Conservation (phyloP, 2,113 vertebrate genomes). For the Salminus brasiliensis region DNA sequence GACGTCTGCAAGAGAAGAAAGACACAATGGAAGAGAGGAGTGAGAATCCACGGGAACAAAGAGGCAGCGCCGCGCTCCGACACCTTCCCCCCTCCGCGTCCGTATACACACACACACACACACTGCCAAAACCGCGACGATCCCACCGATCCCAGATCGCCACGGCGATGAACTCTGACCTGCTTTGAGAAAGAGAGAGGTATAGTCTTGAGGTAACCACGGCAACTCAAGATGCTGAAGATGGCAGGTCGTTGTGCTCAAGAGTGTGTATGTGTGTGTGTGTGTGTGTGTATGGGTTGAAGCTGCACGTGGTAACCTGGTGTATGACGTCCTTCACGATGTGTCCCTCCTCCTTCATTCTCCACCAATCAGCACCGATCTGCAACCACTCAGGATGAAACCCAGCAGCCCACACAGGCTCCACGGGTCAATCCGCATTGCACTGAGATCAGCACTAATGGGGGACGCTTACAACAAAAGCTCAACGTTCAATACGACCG, state of each 20-base stretch:
- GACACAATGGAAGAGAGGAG: constrained; percentile 72
- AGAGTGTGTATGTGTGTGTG: neutral
- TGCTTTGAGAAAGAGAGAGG: constrained; percentile 25
- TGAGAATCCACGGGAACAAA: constrained; percentile 72
- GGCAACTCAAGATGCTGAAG: neutral
- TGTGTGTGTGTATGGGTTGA: neutral
- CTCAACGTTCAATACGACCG: neutral
- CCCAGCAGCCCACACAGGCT: neutral
- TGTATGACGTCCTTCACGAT: constrained; percentile 14
- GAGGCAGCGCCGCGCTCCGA: constrained; percentile 69
- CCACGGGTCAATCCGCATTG: neutral
- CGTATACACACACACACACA: constrained; percentile 26
- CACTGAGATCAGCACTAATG: neutral
- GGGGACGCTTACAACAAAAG: neutral
- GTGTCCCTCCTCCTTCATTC: constrained; percentile 32
- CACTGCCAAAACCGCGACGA: constrained; percentile 53
- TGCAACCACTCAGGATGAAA: constrained; percentile 17
- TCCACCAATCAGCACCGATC: constrained; percentile 6
- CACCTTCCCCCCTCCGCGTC: constrained; percentile 59
- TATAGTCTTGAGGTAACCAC: neutral
- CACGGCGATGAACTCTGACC: constrained; percentile 40
- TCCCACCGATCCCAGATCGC: constrained; percentile 65
- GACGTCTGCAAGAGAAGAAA: constrained; percentile 83
- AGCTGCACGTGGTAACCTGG: constrained; percentile 24
- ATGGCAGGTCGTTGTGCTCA: neutral